Evolutionary conservation across 2,797 vertebrate species (phyloP), one percentile per base, ranked within the genome.

Genomic region (Synaphobranchus kaupii): DNA sequence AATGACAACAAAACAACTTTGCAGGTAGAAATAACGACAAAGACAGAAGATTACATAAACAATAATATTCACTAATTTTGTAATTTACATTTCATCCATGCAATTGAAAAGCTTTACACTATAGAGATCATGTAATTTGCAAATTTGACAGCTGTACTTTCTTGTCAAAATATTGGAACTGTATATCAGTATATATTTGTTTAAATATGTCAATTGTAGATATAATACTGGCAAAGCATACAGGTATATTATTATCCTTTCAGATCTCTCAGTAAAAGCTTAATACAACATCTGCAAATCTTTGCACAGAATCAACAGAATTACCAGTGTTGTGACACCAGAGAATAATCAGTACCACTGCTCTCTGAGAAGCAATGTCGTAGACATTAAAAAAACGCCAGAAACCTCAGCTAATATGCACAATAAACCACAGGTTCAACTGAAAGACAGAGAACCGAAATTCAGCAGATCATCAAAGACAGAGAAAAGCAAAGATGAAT

Each of bases 1-100:
- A 17, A 90, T 85, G 83, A 80, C 83, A 89, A 83, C 39, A 63
- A 85, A 68, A 86, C 68, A 81, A 87, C 44, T 28, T 31, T 50
- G 54, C 60, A 81, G 10, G 31, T 52, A 83, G 34, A 5, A 15
- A 20, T 31, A 68, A 25, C 47, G 39, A 39, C 44, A 50, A 50
- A 81, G 50, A 81, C 4, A 81, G 17, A 78, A 78, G 39, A 47
- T 78, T 78, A 60, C 58, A 68, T 68, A 48, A 50, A 81, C 78
- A 81, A 47, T 48, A 48, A n/a, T 80, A 22, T 81, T 81, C 44
- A 81, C 34, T 44, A 7, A 22, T 48, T 81, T 81, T 34, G 10
- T 50, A 50, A 81, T 81, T 48, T 81, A 81, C 78, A 81, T 50
- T 48, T 50, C 78, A 78, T 78, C 47, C 47, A 81, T 81, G 78